Evolutionary conservation across 2,113 vertebrate genomes (phyloP).

Genomic region (Saguinus midas): DNA sequence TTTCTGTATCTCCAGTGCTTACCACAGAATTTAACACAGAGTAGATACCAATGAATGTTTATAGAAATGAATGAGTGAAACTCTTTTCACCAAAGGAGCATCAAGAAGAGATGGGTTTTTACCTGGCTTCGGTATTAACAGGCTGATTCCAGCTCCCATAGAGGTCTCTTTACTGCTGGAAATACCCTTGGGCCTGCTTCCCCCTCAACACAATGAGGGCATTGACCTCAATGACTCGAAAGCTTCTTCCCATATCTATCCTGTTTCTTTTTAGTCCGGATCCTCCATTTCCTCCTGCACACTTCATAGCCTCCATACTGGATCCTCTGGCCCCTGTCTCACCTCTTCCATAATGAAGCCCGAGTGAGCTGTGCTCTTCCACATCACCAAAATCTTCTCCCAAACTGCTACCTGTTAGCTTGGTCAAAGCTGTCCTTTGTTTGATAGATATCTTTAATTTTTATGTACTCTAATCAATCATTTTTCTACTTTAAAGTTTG

Average conservation of each 20-base stretch:
- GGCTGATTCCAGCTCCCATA: not conserved
- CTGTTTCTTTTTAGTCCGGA: not conserved
- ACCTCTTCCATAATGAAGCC: not conserved
- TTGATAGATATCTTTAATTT: not conserved
- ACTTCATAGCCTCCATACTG: not conserved
- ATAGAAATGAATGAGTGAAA: not conserved
- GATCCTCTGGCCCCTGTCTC: not conserved
- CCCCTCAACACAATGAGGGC: not conserved
- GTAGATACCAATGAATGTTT: not conserved
- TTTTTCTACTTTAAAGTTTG: not conserved
- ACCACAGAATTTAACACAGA: not conserved
- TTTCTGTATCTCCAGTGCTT: not conserved
- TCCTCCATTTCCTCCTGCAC: not conserved
- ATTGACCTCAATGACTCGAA: not conserved
- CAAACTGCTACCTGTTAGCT: not conserved
- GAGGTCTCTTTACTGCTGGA: not conserved
- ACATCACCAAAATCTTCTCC: not conserved
- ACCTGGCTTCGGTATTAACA: not conserved
- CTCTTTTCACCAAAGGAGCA: not conserved
- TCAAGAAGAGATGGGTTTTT: not conserved
- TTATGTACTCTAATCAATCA: not conserved
- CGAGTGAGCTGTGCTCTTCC: not conserved
- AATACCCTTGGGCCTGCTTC: not conserved
- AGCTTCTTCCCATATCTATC: not conserved
- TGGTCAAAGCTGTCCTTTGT: not conserved